A percentile compares a stretch with the other conserved stretches of the same genome.
Conservation (phyloP, 2,888 invertebrate genomes). For the Pharmacophagus antenor region DNA sequence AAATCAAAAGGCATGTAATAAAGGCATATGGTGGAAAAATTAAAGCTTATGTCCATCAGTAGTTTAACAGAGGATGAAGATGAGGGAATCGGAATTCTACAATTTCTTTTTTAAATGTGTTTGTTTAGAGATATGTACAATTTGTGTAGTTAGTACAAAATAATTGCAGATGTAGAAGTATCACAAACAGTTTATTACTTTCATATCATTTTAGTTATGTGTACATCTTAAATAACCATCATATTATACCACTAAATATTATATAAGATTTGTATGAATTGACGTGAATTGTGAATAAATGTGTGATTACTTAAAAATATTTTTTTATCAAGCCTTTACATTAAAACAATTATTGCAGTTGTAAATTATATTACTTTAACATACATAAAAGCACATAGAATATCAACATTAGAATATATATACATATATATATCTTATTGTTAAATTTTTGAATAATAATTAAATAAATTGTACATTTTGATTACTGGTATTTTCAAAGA, state of each 20-base stretch:
- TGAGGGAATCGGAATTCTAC: too few species aligned
- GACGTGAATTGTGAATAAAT: constrained; percentile 30
- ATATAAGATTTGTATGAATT: constrained; percentile 16
- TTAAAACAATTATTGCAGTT: not conserved
- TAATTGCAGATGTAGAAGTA: not conserved
- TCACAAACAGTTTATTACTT: too few species aligned
- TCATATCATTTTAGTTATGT: too few species aligned
- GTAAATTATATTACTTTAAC: constrained; percentile 1
- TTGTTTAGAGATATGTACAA: too few species aligned
- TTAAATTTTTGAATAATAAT: not conserved
- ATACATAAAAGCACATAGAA: constrained; percentile 1
- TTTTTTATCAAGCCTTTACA: not conserved
- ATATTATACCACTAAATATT: not conserved
- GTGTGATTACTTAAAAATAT: not conserved
- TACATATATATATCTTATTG: not conserved
- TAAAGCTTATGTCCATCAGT: too few species aligned
- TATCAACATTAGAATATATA: constrained; percentile 1
- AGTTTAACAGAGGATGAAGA: too few species aligned
- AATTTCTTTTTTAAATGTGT: too few species aligned
- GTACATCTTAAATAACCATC: not conserved
- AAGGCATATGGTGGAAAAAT: too few species aligned
- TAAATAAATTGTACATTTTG: not conserved
- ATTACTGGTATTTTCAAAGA: not conserved
- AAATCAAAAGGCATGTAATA: too few species aligned
- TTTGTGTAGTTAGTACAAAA: too few species aligned